These are phyloP conservation scores for Merluccius polli DNA, from an alignment of 2,797 vertebrate genomes.

Conservation along the genomic window DNA sequence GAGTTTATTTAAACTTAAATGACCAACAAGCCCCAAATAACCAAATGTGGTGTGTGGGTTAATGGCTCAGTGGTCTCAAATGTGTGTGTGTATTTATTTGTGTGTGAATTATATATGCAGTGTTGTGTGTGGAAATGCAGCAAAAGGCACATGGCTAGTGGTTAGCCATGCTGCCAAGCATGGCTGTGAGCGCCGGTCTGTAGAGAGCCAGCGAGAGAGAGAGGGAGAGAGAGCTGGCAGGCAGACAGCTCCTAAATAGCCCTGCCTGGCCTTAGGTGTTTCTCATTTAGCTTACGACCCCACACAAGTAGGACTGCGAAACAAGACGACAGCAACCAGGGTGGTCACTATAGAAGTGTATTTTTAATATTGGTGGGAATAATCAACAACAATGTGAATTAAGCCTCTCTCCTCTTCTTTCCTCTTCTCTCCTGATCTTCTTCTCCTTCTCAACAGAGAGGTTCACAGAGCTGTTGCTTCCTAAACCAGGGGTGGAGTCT, in stretches of 20 bases:
- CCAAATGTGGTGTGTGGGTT: neutral
- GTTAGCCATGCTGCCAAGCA: no score
- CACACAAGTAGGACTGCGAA: neutral
- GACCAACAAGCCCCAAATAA: neutral
- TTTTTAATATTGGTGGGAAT: neutral
- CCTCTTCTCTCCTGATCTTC: constrained; percentile 23
- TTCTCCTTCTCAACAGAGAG: constrained; percentile 74
- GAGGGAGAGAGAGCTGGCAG: neutral
- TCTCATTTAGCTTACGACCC: constrained; percentile 5
- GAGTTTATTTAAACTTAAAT: neutral
- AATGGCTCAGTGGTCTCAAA: no score
- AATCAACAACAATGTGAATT: neutral
- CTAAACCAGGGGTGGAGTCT: constrained; percentile 68
- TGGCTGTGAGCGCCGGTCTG: no score
- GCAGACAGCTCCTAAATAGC: neutral
- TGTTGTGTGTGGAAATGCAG: neutral
- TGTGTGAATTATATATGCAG: no score
- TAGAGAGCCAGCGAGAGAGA: neutral
- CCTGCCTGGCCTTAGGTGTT: neutral
- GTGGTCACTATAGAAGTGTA: neutral
- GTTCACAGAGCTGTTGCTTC: constrained; percentile 83
- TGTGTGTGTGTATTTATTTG: no score
- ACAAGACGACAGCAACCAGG: neutral
- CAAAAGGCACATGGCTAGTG: no score
- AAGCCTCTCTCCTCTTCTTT: neutral